Base-by-base conservation (phyloP, 2,113 vertebrate genomes). In the Irena cyanogastra region DNA sequence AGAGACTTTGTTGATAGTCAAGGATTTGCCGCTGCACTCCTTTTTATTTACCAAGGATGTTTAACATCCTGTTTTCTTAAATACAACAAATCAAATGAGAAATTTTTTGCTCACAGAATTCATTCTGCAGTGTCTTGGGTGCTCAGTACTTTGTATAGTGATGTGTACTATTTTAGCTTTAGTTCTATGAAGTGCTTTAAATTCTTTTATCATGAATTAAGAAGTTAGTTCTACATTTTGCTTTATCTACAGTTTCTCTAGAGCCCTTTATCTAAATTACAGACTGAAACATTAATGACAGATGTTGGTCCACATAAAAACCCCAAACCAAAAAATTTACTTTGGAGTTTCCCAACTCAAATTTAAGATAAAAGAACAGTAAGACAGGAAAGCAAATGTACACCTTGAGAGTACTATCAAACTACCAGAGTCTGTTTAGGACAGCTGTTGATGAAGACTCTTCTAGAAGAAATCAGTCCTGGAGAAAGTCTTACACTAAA, bases 241-340 rank as follows among this genome's bases (percentile, higher is more conserved):
- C 66, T 90, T 88, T 69, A 53, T 35, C n/a, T 69, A 6, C 35
- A 41, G n/a, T n/a, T 93, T 65, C 57, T 89, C 54, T 65, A 41
- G 41, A 77, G 20, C 33, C 8, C 13, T 91, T 88, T 86, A 49
- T 49, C 35, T 83, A 35, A 39, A 70, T 15, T 66, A 70, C 71
- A 63, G 42, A 47, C 8, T 18, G 42, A 95, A 93, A 77, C 8
- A 26, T 20, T 87, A 81, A 59, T 50, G 42, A 39, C 28, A 85
- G 27, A 16, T 7, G 4, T 64, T 1, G 0, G 22, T 61, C 63
- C 22, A 52, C 0, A 0, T 52, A 39, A 85, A 70, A 69, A 39
- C 1, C 3, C 7, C 49, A 16, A 59, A 44, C 0, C 9, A 30
- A 49, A 56, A 1, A 37, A 22, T 7, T 49, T 88, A 26, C 22